These are phyloP conservation scores for Platycheirus albimanus DNA, from an alignment of 2,888 invertebrate genomes.

Conservation along the genomic window DNA sequence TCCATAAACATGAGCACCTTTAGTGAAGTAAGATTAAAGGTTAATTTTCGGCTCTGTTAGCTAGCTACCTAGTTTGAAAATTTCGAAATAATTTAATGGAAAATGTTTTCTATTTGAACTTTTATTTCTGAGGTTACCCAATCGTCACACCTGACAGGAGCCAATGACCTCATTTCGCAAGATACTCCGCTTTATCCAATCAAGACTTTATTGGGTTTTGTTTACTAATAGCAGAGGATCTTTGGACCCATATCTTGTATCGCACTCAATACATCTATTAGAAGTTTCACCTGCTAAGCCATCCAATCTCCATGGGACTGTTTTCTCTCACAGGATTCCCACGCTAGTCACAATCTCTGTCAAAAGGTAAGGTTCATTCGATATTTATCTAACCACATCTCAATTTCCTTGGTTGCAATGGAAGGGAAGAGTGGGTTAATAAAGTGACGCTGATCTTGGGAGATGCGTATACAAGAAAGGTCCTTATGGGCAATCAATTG, in stretches of 20 bases:
- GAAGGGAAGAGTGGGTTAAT: conserved; percentile 60
- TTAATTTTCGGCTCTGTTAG: conserved; percentile 28
- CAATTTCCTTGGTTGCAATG: background rate
- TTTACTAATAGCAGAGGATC: conserved; percentile 48
- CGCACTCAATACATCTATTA: conserved; percentile 35
- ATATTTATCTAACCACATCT: conserved; percentile 72
- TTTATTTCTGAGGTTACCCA: conserved; percentile 44
- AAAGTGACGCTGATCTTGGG: conserved; percentile 10
- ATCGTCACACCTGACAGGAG: conserved; percentile 66
- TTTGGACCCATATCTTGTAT: conserved; percentile 63
- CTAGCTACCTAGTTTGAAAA: conserved; percentile 3
- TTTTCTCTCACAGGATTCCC: conserved; percentile 53
- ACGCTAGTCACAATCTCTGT: conserved; percentile 53
- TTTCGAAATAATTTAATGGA: conserved; percentile 38
- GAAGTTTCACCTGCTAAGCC: conserved; percentile 58
- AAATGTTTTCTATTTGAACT: conserved; percentile 68
- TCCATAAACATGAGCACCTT: no score
- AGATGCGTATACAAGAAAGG: background rate
- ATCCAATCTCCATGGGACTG: conserved; percentile 51
- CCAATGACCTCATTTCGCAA: conserved; percentile 53
- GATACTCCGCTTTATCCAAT: background rate
- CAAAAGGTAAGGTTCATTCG: conserved; percentile 62
- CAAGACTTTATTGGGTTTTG: conserved; percentile 9
- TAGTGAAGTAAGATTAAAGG: conserved; percentile 35
- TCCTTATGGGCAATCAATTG: conserved; percentile 55